Evolutionary conservation across 2,113 vertebrate species (phyloP), one percentile per base, ranked within the genome.

Genomic region (Cyprinodon brontotheroides): DNA sequence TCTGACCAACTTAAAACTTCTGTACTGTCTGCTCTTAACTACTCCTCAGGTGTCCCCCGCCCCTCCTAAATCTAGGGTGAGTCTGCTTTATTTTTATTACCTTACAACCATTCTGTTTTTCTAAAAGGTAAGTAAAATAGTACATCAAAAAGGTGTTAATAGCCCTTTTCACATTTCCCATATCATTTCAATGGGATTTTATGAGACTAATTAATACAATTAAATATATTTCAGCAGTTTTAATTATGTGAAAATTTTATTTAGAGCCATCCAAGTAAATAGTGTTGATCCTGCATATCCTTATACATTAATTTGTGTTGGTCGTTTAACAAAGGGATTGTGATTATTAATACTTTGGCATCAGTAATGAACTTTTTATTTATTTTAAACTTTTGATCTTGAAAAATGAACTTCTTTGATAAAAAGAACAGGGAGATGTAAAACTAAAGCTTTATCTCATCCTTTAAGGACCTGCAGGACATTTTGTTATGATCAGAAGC

Each of bases 31-130:
- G 36, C 84, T 37, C 72, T 80, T 65, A 80, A 89, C 70, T 80
- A 70, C 36, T 85, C 77, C 38, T 65, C 86, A 95, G 94, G 94
- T 93, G 72, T 92, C 93, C 84, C 94, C 94, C 11, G 89, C 94
- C 81, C 93, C 93, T 80, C 93, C 93, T 50, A 95, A 95, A 87
- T 94, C 94, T 66, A 94, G 90, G 93, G 94, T 95, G 90, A 94
- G 94, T 92, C 60, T 71, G 20, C 29, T 15, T 72, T 11, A 36
- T 63, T 70, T 68, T 53, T 61, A 40, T 17, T 60, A 37, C 45
- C 29, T 37, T 11, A 36, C 59, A 12, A 61, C n/a, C 9, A 0
- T 17, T 50, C 39, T n/a, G 20, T 53, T 53, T 53, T 20, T 7
- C 50, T 20, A 8, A n/a, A 10, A 57, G 50, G 50, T 57, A 57